phyloP scores from a whole-genome alignment of 2,797 vertebrate genomes.

The Thripadectes ignobilis region DNA sequence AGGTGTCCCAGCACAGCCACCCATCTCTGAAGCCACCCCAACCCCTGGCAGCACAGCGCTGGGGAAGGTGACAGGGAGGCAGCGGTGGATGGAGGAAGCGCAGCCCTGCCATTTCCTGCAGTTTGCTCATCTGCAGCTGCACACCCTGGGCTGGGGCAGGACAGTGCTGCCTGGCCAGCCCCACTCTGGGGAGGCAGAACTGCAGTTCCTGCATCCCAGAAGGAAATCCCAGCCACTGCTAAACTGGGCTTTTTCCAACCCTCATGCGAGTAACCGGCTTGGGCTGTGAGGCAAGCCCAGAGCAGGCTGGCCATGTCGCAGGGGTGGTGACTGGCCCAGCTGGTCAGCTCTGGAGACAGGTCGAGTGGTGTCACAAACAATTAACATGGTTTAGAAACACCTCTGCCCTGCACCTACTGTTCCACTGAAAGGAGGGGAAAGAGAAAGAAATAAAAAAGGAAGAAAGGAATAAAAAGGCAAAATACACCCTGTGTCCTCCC shows the following conservation, averaged over 20 bases:
- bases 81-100: background rate
- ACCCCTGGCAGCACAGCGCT: fast-evolving
- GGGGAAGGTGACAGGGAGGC: background rate
- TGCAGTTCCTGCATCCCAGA: background rate
- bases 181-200: background rate
- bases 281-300: background rate
- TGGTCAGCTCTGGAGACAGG: background rate
- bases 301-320: background rate
- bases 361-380: background rate
- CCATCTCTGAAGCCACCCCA: background rate
- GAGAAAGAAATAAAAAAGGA: background rate
- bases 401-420: background rate
- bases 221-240: background rate
- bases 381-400: background rate
- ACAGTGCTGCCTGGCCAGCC: background rate
- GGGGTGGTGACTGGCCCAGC: background rate
- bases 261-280: fast-evolving
- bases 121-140: background rate
- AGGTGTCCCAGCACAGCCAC: background rate
- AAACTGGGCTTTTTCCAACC: background rate
- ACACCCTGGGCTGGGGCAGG: background rate
- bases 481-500: fast-evolving
- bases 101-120: background rate
- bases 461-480: background rate
- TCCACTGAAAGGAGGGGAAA: background rate